Evolutionary conservation across 2,113 vertebrate species (phyloP).

Genomic region (Reinhardtius hippoglossoides): DNA sequence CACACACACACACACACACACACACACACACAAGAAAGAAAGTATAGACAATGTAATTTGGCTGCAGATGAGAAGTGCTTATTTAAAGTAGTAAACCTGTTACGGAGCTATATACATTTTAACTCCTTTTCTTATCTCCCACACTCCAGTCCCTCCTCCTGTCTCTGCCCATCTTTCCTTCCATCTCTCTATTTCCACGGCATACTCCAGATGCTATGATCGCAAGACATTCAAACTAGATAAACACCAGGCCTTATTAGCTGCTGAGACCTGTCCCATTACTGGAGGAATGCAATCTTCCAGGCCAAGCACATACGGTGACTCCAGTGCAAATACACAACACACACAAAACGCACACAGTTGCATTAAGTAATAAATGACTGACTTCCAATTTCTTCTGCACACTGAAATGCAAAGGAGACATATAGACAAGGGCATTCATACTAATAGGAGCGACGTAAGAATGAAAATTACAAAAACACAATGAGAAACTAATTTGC

Average conservation of each 20-base stretch:
- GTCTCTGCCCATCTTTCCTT: constrained; percentile 37
- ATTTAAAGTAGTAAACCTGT: constrained; percentile 73
- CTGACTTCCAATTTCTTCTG: constrained; percentile 57
- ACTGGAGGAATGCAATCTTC: constrained; percentile 13
- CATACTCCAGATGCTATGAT: constrained; percentile 39
- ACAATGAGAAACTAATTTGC: constrained; percentile 43
- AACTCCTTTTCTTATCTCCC: constrained; percentile 37
- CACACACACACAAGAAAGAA: constrained; percentile 3
- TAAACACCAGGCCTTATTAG: constrained; percentile 21
- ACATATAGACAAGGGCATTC: constrained; percentile 44
- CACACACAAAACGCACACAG: neutral
- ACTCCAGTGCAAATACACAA: neutral
- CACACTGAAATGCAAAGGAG: constrained; percentile 35
- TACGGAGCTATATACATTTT: constrained; percentile 20
- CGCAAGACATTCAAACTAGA: constrained; percentile 18
- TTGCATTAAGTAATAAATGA: constrained; percentile 36
- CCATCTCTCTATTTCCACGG: constrained; percentile 21
- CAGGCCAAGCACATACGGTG: neutral
- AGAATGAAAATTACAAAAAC: constrained; percentile 38
- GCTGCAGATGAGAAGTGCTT: constrained; percentile 82
- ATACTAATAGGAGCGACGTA: constrained; percentile 13
- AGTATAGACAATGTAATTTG: constrained; percentile 78
- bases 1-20: constrained; percentile 15
- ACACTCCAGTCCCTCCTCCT: constrained; percentile 44
- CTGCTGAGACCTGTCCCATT: constrained; percentile 6